Base-by-base conservation (phyloP, 2,888 invertebrate species). In the Rhaphigaster nebulosa region DNA sequence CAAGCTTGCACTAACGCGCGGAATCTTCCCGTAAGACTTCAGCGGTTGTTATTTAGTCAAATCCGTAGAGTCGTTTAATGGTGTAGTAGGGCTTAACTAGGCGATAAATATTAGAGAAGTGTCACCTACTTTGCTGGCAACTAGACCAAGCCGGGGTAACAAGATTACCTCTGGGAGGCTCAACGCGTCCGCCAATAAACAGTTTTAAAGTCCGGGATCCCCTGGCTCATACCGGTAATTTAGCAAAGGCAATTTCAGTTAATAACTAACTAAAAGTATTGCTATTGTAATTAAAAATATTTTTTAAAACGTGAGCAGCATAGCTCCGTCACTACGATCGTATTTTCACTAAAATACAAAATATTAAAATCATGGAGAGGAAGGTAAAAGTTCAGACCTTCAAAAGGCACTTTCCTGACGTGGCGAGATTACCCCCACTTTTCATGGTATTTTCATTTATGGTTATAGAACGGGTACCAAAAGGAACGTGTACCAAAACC, bases 151-250 rank as follows among this genome's bases (percentile, higher is more conserved):
- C 18, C 65, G 4, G 1, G 29, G 1, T 65, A 65, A 65, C 65
- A 29, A 65, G 65, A 65, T 65, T 65, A 65, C 65, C n/a, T 29
- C 65, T 65, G 65, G 65, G 65, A 65, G 65, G 65, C 65, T 65
- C 65, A 65, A 5, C 29, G 10, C 65, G 13, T 13, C 8, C 29
- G n/a, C 65, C 65, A 65, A 65, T 65, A 65, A 65, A n/a, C 65
- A 29, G 65, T 65, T 65, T 65, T 65, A 65, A 65, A 65, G 29
- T 65, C n/a, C n/a, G 0, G 60, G 3, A n/a, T 4, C 29, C 2
- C 65, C 65, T 15, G 65, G n/a, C 60, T 60, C 13, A 65, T 15
- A n/a, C 29, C 3, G n/a, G 4, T 2, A 29, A 65, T 60, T n/a
- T 2, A n/a, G 12, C 60, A 6, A 60, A 60, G 60, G n/a, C n/a